Evolutionary conservation across 2,113 vertebrate genomes (phyloP), one percentile per base, ranked within the genome.

Genomic region (Epinephelus fuscoguttatus): DNA sequence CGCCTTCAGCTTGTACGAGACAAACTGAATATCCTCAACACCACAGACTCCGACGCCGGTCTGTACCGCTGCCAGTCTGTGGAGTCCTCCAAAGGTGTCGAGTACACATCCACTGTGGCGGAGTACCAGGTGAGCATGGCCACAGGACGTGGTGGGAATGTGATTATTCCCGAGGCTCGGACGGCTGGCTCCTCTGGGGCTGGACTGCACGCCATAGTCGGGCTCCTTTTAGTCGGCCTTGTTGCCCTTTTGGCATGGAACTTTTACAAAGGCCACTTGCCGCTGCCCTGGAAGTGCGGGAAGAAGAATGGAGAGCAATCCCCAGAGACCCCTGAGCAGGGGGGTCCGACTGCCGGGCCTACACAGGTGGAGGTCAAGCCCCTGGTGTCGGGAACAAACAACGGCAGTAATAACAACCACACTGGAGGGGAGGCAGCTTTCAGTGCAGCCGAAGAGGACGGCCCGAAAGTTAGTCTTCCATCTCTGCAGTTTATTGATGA

Each of bases 181-280:
- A 77, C 4, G 14, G 42, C 72, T 1, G 78, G 68, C 0, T 47
- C 76, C 2, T 89, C 84, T 27, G 21, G 89, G 3, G 33, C 88
- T 8, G 68, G 70, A 56, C 89, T 94, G 42, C 77, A 93, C 70
- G 57, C 82, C 15, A 0, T 62, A 0, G 61, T 92, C 0, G 88
- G 62, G 4, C 6, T 92, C 0, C 91, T 96, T 33, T 59, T 80
- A 0, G 13, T 95, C 56, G 27, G 72, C 42, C 83, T 96, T 55
- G 25, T 91, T 47, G 81, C 0, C 19, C 88, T 96, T 47, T 76
- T 95, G 6, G 3, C 55, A 27, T 96, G 95, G 95, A 96, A 94
- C 78, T 57, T 94, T 75, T 93, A 75, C 86, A 94, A 91, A 66
- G 94, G 94, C 2, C 91, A 95, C 78, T 23, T 94, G 18, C 60